Conservation (phyloP, 2,888 invertebrate genomes). For the Deroplatys truncata region DNA sequence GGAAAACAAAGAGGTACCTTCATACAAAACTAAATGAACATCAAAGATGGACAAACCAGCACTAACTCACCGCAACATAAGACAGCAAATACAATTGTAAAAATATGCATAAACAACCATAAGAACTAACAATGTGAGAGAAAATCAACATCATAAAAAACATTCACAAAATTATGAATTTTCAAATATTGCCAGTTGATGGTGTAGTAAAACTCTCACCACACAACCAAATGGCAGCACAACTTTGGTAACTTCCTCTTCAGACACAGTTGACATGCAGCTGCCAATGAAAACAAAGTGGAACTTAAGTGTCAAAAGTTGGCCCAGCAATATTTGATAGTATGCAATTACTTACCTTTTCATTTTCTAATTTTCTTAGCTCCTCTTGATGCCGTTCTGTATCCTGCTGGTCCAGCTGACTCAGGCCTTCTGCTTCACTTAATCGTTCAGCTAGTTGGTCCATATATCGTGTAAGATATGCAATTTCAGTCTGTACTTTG, state of each 20-base stretch:
- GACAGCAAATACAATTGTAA: neutral
- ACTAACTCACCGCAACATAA: neutral
- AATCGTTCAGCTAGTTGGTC: constrained; percentile 67
- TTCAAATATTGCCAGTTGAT: no score
- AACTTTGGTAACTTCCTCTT: no score
- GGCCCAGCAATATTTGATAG: no score
- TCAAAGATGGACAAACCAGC: neutral
- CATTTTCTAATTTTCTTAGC: constrained; percentile 61
- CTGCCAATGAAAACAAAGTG: no score
- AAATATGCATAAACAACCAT: neutral
- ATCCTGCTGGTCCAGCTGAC: constrained; percentile 41
- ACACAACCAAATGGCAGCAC: no score
- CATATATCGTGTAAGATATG: constrained; percentile 73
- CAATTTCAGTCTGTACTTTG: constrained; percentile 82
- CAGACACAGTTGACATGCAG: no score
- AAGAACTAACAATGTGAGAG: neutral
- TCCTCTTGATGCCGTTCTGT: constrained; percentile 54
- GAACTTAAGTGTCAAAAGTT: no score
- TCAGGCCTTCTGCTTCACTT: constrained; percentile 45
- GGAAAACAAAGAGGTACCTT: no score
- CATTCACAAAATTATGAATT: neutral
- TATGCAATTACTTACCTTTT: constrained; percentile 54
- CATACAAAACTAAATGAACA: neutral
- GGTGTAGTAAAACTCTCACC: no score
- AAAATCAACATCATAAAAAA: neutral